Base-by-base conservation (phyloP, 2,888 invertebrate genomes). In the Notocelia uddmanniana region DNA sequence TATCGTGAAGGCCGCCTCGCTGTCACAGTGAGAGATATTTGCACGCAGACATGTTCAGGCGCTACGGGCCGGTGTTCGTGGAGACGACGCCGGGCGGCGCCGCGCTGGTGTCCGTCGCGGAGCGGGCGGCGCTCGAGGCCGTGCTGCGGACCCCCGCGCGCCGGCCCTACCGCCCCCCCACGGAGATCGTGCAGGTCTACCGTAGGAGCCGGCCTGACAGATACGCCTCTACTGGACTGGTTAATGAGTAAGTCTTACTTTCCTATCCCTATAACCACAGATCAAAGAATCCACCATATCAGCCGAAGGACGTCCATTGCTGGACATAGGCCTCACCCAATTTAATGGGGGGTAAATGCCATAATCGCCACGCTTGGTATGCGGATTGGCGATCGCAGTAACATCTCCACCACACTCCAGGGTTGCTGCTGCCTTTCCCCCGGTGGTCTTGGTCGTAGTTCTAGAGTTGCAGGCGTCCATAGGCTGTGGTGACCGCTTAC, bases 221-320 rank as follows among this genome's bases (percentile, higher is more conserved):
- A 84, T 98, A 97, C 86, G 96, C 97, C 37, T 97, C 96, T 76
- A 95, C 96, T 26, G 98, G 98, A 77, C 94, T 98, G 64, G 97
- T 97, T 37, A 97, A 97, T 86, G 97, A 97, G 96, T 97, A 92
- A 95, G 97, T 95, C 79, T 79, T 52, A 57, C 62, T 34, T 60
- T n/a, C 3, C 3, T 21, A 2, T 15, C 18, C 15, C 18, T 48
- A 8, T 15, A 8, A 15, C n/a, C n/a, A 18, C 18, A n/a, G n/a
- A n/a, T n/a, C n/a, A n/a, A n/a, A n/a, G n/a, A n/a, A n/a, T n/a
- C n/a, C n/a, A n/a, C n/a, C n/a, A n/a, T n/a, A n/a, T n/a, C n/a
- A n/a, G n/a, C n/a, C n/a, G n/a, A n/a, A n/a, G n/a, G n/a, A n/a
- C n/a, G n/a, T n/a, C n/a, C n/a, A n/a, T n/a, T n/a, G n/a, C n/a